Evolutionary conservation across 2,113 vertebrate genomes (phyloP).

Genomic region (Guaruba guarouba): DNA sequence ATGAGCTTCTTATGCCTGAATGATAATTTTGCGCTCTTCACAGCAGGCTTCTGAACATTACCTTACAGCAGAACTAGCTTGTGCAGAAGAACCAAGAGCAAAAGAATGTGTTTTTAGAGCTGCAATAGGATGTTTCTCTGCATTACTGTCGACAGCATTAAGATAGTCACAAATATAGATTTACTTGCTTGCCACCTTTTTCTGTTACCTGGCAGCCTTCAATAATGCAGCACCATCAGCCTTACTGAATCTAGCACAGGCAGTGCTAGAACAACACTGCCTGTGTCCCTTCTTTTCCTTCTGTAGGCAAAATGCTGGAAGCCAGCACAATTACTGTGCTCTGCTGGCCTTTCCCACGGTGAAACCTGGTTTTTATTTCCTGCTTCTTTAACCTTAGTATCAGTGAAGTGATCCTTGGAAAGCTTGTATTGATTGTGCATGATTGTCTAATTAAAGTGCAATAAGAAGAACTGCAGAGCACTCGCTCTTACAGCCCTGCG

Average conservation of each 20-base stretch:
- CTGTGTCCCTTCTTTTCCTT: neutral
- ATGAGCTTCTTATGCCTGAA: neutral
- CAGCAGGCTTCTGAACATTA: neutral
- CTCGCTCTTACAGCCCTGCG: neutral
- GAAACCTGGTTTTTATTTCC: conserved; percentile 60
- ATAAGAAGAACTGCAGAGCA: conserved; percentile 18
- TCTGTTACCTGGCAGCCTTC: neutral
- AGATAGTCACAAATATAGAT: neutral
- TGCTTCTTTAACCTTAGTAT: conserved; percentile 36
- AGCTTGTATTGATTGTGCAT: conserved; percentile 51
- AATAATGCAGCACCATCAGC: neutral
- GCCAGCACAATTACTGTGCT: conserved; percentile 7
- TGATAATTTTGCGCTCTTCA: neutral
- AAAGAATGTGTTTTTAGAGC: neutral
- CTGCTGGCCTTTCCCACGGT: conserved; percentile 38
- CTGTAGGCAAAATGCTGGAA: conserved; percentile 3
- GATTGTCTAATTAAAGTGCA: conserved; percentile 55
- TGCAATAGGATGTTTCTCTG: neutral
- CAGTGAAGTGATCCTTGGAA: conserved; percentile 48
- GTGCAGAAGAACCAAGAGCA: neutral
- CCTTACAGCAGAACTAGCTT: neutral
- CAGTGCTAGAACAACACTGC: neutral
- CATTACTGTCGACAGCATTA: neutral
- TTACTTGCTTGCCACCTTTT: neutral
- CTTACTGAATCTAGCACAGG: neutral